These are phyloP conservation scores for Cettia cetti DNA, from an alignment of 2,113 vertebrate species.

Conservation along the genomic window DNA sequence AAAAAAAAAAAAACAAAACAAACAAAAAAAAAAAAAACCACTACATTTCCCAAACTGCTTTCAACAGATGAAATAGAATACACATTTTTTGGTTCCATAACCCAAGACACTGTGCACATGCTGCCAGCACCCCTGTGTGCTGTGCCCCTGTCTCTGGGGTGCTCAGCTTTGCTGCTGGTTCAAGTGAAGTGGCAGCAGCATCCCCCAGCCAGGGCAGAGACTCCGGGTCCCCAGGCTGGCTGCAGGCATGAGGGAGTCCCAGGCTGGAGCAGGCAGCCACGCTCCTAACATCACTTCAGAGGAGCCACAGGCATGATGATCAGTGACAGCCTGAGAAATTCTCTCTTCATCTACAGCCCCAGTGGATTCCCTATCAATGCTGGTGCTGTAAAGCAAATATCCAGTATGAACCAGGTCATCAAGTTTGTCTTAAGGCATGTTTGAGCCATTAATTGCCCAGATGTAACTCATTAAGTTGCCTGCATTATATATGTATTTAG, in stretches of 20 bases:
- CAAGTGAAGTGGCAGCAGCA: neutral
- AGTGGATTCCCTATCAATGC: neutral
- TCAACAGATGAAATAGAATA: no score
- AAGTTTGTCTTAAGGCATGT: neutral
- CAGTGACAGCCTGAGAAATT: neutral
- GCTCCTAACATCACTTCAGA: neutral
- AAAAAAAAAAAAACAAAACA: no score
- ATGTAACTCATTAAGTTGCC: neutral
- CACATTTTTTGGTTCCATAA: no score
- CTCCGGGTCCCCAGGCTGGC: fast-evolving
- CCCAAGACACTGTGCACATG: fast-evolving
- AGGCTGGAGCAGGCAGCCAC: neutral
- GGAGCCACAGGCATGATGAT: fast-evolving
- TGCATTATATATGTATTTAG: neutral
- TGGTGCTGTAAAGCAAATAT: neutral
- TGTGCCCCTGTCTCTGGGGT: neutral
- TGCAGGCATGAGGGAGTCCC: neutral
- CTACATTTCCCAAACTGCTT: no score
- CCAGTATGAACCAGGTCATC: neutral
- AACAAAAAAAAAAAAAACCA: no score
- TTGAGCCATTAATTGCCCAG: neutral
- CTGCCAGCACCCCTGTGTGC: neutral
- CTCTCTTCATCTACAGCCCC: neutral
- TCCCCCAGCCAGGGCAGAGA: neutral
- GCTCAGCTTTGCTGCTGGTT: neutral